Percentiles rank a stretch among this genome's conserved stretches.
These are phyloP conservation scores for Tetragnatha montana DNA, from an alignment of 2,888 invertebrate species.

Conservation along the genomic window DNA sequence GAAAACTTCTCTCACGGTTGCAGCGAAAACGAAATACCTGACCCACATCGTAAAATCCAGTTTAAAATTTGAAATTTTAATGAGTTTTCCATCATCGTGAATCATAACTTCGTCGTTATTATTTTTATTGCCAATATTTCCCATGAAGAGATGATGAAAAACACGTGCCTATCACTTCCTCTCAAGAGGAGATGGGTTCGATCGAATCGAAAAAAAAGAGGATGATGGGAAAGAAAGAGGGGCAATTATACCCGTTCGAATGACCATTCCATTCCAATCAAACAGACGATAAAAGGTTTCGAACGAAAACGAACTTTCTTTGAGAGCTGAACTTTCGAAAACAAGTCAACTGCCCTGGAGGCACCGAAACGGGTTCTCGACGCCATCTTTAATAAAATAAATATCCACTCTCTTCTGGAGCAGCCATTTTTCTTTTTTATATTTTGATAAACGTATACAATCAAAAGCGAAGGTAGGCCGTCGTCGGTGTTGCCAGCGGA, in stretches of 20 bases:
- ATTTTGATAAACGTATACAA: neutral
- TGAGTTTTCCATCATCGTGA: too few relatives aligned
- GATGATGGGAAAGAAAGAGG: neutral
- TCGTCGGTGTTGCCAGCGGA: too few relatives aligned
- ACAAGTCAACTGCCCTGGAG: neutral
- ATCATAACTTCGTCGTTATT: too few relatives aligned
- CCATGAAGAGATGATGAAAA: too few relatives aligned
- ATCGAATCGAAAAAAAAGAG: neutral
- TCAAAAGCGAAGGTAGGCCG: neutral
- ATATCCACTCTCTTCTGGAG: neutral
- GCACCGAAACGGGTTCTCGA: slow-evolving; percentile 7
- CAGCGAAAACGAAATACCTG: too few relatives aligned
- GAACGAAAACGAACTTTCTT: neutral
- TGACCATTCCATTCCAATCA: neutral
- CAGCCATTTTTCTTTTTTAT: neutral
- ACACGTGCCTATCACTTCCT: too few relatives aligned
- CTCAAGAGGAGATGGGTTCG: neutral
- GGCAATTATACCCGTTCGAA: neutral
- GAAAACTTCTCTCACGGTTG: too few relatives aligned
- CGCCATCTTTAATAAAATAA: neutral
- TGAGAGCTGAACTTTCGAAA: neutral
- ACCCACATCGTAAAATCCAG: too few relatives aligned
- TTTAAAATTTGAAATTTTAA: too few relatives aligned
- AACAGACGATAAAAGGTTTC: neutral
- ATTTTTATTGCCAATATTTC: too few relatives aligned